Percentiles rank a stretch among this genome's conserved stretches.
These are phyloP conservation scores for Sciurus vulgaris DNA, from an alignment of 2,797 vertebrate genomes.

Conservation along the genomic window DNA sequence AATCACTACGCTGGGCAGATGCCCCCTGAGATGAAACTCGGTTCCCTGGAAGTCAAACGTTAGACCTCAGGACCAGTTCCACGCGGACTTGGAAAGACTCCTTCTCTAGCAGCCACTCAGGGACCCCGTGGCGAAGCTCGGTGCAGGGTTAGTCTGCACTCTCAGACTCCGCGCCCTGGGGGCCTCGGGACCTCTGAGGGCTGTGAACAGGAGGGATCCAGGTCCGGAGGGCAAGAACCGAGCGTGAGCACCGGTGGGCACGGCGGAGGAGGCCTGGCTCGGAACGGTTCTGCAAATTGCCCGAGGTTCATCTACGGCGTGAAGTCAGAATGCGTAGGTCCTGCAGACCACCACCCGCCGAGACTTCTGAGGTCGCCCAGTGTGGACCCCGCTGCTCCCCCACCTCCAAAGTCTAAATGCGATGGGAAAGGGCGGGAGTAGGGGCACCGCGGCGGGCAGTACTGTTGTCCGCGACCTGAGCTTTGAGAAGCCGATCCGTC, in stretches of 20 bases:
- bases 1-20: not conserved
- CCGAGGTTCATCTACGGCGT: not conserved
- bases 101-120: not conserved
- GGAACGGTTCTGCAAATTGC: not conserved
- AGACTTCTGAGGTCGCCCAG: too few relatives aligned
- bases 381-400: fast-evolving
- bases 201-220: not conserved
- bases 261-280: not conserved
- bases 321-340: not conserved
- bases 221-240: not conserved
- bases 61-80: not conserved
- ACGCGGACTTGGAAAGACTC: not conserved
- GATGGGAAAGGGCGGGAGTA: too few relatives aligned
- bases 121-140: not conserved
- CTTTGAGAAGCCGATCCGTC: fast-evolving
- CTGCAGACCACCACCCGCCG: not conserved
- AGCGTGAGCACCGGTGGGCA: not conserved
- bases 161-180: not conserved
- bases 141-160: not conserved
- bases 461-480: fast-evolving
- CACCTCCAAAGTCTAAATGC: not conserved
- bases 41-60: not conserved
- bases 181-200: not conserved
- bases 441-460: fast-evolving
- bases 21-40: not conserved